Evolutionary conservation across 2,888 invertebrate genomes (phyloP), one percentile per base, ranked within the genome.

Genomic region (Latheticus oryzae): DNA sequence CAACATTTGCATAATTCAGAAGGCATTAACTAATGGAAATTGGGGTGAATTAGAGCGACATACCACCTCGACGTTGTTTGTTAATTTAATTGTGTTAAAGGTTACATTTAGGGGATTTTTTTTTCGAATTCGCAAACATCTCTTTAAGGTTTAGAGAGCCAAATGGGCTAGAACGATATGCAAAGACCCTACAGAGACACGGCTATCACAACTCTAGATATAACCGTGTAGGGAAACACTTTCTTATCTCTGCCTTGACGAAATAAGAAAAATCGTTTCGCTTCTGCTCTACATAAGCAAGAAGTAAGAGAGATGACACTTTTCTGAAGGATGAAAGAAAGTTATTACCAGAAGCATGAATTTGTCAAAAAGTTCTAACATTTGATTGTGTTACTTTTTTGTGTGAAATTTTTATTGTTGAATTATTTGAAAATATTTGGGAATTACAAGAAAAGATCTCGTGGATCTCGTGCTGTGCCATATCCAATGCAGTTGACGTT

Each of bases 81-180:
- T 35, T 33, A 37, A 54, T 37, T 37, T 37, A 17, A 28, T 28
- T 15, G 2, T 9, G 28, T 9, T 7, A 1, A 19, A 9, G 24
- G 11, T 5, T 42, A n/a, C 9, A 28, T 11, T 28, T 28, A 28
- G n/a, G 12, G 28, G 17, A 19, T 9, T 28, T 40, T 40, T 51
- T 26, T 7, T 15, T 5, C 8, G n/a, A 11, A 7, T 30, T 23
- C 58, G 61, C 53, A 43, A 65, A 26, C 65, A 61, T 53, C 67
- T 66, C 61, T 62, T 64, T 38, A 19, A 57, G 58, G 51, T 11
- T 37, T 55, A 43, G 45, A 54, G 53, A 68, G 55, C 65, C 67
- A 72, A 73, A 73, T 72, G 72, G 70, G 61, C 69, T 66, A 70
- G 73, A 72, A 73, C 71, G 71, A 71, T 71, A 72, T 67, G 69